Evolutionary conservation across 2,797 vertebrate genomes (phyloP).

Genomic region (Lagorchestes hirsutus): DNA sequence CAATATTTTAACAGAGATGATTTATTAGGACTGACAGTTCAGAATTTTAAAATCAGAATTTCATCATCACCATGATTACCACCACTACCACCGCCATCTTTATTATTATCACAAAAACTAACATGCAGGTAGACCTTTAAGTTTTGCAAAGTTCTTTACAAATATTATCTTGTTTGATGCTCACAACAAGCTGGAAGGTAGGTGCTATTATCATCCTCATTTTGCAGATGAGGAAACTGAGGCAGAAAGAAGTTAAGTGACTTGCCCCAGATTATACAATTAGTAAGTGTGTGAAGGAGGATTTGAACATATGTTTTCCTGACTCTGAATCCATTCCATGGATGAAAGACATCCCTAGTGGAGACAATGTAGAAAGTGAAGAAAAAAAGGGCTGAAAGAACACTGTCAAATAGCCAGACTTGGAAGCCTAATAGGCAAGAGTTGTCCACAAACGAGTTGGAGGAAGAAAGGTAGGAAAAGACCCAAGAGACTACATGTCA

Average conservation of each 20-base stretch:
- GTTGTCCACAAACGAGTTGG: background rate
- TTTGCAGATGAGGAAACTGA: background rate
- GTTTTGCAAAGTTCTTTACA: background rate
- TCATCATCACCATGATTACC: background rate
- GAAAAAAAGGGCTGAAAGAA: background rate
- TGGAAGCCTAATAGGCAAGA: background rate
- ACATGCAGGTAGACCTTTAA: background rate
- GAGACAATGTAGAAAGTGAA: background rate
- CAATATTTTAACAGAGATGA: background rate
- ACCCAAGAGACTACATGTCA: background rate
- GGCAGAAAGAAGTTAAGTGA: background rate
- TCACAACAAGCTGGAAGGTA: background rate
- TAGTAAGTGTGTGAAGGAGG: background rate
- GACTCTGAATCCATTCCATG: background rate
- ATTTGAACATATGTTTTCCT: background rate
- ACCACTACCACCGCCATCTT: background rate
- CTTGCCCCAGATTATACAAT: background rate
- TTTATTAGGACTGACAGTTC: background rate
- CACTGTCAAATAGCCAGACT: background rate
- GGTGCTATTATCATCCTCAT: background rate
- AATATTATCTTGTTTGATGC: background rate
- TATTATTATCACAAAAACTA: background rate
- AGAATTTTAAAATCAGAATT: background rate
- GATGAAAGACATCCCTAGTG: background rate
- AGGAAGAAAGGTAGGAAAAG: background rate